phyloP scores from a whole-genome alignment of 2,113 vertebrate species.

The Anarrhichthys ocellatus region DNA sequence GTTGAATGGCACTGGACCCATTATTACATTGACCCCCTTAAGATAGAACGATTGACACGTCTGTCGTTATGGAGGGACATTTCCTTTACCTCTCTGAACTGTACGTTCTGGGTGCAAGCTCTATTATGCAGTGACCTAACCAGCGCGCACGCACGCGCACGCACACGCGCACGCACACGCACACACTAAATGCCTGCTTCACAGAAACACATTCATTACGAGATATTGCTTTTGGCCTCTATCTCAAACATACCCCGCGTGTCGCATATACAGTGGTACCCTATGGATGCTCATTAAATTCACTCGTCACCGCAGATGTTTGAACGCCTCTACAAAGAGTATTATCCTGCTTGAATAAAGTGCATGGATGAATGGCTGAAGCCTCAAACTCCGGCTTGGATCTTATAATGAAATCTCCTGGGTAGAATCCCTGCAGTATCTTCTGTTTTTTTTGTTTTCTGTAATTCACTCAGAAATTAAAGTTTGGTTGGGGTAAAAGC shows the following conservation, averaged over 20 bases:
- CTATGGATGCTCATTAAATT: constrained; percentile 41
- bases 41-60: neutral
- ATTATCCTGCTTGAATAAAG: constrained; percentile 40
- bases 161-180: too few relatives aligned
- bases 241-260: neutral
- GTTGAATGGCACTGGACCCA: neutral
- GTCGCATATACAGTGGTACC: neutral
- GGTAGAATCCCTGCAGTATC: constrained; percentile 2
- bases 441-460: neutral
- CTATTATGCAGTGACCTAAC: neutral
- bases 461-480: constrained; percentile 31
- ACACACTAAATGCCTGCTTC: neutral
- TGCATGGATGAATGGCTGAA: constrained; percentile 38
- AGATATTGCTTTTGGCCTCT: neutral
- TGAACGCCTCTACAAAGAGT: constrained; percentile 38
- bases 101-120: neutral
- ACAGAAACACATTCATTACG: neutral
- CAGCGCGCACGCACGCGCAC: too few relatives aligned
- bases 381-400: constrained; percentile 36
- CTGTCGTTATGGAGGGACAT: neutral
- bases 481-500: constrained; percentile 28
- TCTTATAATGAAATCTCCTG: constrained; percentile 51
- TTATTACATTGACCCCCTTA: neutral
- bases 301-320: constrained; percentile 29
- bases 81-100: neutral